phyloP scores from a whole-genome alignment of 2,797 vertebrate genomes.

The Artibeus jamaicensis region DNA sequence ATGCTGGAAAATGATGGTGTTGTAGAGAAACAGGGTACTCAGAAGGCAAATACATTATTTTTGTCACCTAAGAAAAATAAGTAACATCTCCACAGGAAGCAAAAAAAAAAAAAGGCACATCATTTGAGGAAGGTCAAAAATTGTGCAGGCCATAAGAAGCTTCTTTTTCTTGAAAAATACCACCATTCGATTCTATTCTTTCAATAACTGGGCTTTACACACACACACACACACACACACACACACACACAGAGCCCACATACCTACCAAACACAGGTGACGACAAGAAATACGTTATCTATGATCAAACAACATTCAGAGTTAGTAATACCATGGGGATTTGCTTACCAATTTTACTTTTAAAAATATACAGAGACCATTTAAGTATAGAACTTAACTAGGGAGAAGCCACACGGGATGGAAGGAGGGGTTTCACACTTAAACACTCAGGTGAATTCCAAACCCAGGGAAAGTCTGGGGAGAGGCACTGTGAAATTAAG shows the following conservation, averaged over 20 bases:
- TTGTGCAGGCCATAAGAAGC: not conserved
- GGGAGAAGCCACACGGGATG: not conserved
- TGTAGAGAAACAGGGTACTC: not conserved
- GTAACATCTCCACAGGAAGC: not conserved
- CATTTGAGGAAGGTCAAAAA: not conserved
- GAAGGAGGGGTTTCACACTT: not conserved
- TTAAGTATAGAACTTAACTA: not conserved
- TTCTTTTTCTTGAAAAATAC: not conserved
- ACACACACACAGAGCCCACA: not conserved
- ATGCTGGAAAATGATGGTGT: not conserved
- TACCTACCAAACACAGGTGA: not conserved
- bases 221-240: not conserved
- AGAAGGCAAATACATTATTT: not conserved
- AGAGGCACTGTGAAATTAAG: not conserved
- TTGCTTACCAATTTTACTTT: not conserved
- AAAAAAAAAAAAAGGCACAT: accelerated
- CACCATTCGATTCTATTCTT: not conserved
- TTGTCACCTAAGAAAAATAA: not conserved
- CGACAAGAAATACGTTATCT: not conserved
- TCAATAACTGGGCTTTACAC: not conserved
- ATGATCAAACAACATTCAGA: not conserved
- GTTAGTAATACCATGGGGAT: not conserved
- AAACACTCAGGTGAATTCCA: not conserved
- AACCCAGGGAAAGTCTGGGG: not conserved
- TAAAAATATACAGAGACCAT: not conserved